Percentiles rank a stretch among this genome's conserved stretches.
Conservation (phyloP, 2,888 invertebrate species). For the Venustoraphidia nigricollis region DNA sequence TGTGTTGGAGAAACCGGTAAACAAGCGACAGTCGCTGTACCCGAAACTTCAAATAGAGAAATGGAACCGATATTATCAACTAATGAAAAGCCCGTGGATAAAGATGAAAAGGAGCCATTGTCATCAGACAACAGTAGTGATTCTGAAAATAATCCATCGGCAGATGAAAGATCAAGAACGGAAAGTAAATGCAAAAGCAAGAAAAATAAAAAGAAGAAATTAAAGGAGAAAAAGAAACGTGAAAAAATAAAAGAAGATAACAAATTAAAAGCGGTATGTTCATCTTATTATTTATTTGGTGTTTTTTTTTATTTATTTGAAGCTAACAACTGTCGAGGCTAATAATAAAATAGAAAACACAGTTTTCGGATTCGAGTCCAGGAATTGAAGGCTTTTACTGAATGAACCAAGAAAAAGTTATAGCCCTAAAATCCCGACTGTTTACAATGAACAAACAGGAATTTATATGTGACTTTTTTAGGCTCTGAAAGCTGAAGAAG, state of each 20-base stretch:
- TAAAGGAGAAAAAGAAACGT: conserved; percentile 23
- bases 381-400: too few relatives aligned
- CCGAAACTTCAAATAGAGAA: conserved; percentile 1
- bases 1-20: conserved; percentile 66
- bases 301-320: not conserved
- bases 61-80: not conserved
- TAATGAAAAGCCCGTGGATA: too few relatives aligned
- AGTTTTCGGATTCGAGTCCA: not conserved
- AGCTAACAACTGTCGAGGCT: not conserved
- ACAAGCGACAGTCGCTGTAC: conserved; percentile 9
- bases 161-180: conserved; percentile 33
- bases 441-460: too few relatives aligned
- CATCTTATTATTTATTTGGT: too few relatives aligned
- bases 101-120: conserved; percentile 12
- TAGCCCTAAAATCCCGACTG: too few relatives aligned
- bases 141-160: conserved; percentile 16
- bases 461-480: conserved; percentile 14
- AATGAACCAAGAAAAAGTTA: too few relatives aligned
- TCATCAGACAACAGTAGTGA: conserved; percentile 11
- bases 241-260: conserved; percentile 30
- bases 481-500: conserved; percentile 51
- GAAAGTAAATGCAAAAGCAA: conserved; percentile 36
- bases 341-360: not conserved
- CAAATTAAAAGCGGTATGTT: conserved; percentile 35
- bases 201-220: conserved; percentile 29